Conservation (phyloP, 2,113 vertebrate species). For the Xiphorhynchus elegans region DNA sequence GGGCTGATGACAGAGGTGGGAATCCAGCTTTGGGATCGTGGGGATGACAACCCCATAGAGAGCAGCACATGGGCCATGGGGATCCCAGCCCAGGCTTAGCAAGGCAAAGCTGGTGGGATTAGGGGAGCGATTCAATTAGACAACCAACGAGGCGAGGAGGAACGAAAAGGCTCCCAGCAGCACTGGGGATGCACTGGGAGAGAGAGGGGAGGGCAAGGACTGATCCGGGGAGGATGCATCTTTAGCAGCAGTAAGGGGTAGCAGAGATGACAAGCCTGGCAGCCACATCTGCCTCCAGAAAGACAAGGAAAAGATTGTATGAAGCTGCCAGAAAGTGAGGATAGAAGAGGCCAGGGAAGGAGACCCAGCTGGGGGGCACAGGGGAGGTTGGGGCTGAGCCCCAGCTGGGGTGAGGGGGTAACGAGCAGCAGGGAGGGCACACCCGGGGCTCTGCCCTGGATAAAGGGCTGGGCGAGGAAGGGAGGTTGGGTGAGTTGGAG, state of each 20-base stretch:
- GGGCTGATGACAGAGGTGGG: neutral
- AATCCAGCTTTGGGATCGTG: fast-evolving
- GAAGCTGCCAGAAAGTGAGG: neutral
- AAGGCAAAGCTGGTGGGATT: neutral
- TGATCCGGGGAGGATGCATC: neutral
- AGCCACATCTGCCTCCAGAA: fast-evolving
- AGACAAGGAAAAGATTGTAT: fast-evolving
- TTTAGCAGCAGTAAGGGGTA: fast-evolving
- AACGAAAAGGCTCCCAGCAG: fast-evolving
- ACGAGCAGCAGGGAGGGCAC: neutral
- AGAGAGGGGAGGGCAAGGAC: neutral
- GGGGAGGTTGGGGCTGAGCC: neutral
- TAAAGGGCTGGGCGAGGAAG: neutral
- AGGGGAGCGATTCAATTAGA: neutral
- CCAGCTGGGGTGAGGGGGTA: neutral
- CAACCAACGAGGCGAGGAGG: fast-evolving
- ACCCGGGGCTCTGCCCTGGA: neutral
- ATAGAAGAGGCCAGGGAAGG: neutral
- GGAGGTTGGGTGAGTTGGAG: neutral
- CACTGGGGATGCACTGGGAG: neutral
- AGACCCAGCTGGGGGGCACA: neutral
- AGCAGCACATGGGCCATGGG: neutral
- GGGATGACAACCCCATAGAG: neutral
- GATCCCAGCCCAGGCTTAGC: neutral
- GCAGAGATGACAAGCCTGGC: neutral